These are phyloP conservation scores for Pantherophis vulpinus DNA, from an alignment of 2,797 vertebrate genomes.

Conservation along the genomic window DNA sequence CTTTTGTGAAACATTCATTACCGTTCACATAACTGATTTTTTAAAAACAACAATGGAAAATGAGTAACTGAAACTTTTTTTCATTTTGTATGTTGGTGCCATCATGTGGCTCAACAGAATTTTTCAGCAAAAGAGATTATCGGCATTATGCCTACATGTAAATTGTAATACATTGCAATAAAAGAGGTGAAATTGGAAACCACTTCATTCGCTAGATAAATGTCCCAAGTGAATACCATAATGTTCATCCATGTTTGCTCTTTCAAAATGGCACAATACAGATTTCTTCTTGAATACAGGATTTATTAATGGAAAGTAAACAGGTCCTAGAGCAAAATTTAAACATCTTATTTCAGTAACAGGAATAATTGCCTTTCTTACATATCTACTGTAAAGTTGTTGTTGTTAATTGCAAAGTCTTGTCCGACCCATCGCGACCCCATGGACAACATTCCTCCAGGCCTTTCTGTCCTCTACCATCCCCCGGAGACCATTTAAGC, in stretches of 20 bases:
- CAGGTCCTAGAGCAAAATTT: not conserved
- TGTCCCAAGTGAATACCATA: not conserved
- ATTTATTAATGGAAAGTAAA: not conserved
- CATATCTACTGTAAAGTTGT: not conserved
- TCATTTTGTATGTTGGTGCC: conserved; percentile 31
- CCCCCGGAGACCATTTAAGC: no score
- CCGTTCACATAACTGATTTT: not conserved
- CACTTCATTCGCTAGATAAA: not conserved
- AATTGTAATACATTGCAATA: not conserved
- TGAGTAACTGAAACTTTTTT: not conserved
- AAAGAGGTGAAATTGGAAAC: not conserved
- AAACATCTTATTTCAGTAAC: not conserved
- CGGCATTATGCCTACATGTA: not conserved
- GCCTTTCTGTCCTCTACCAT: no score
- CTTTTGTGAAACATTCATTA: not conserved
- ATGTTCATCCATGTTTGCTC: not conserved
- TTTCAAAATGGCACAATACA: not conserved
- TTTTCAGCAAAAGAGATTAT: not conserved
- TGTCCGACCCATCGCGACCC: no score
- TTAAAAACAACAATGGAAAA: not conserved
- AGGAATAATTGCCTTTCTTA: not conserved
- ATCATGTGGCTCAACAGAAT: conserved; percentile 40
- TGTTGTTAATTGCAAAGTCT: no score
- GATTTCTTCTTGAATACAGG: not conserved
- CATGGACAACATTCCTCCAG: no score